phyloP scores from a whole-genome alignment of 2,888 invertebrate genomes.

The Mimachlamys varia region DNA sequence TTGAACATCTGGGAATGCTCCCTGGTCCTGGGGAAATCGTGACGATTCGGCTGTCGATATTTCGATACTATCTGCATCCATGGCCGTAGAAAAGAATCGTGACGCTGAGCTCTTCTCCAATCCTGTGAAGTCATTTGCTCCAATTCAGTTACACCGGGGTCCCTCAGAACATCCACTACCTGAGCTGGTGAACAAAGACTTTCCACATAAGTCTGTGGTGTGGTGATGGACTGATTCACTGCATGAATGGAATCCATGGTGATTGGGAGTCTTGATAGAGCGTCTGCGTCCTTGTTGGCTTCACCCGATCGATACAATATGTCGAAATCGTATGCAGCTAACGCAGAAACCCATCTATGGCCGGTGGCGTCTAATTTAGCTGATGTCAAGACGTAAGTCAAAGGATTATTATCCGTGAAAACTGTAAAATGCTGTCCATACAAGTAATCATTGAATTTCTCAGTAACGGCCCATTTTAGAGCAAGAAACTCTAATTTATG shows the following conservation, averaged over 20 bases:
- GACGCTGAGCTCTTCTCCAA: slow-evolving; percentile 13
- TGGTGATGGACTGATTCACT: background rate
- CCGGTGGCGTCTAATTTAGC: slow-evolving; percentile 7
- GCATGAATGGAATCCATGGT: background rate
- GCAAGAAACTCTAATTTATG: background rate
- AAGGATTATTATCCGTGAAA: background rate
- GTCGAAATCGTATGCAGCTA: background rate
- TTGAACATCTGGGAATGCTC: background rate
- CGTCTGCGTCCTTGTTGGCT: background rate
- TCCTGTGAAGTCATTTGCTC: background rate
- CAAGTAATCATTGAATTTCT: background rate
- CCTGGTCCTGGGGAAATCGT: background rate
- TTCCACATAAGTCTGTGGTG: background rate
- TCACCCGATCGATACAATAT: background rate
- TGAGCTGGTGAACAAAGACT: background rate
- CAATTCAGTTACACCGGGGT: background rate
- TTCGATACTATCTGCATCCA: slow-evolving; percentile 17
- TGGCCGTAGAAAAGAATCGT: background rate
- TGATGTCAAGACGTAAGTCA: background rate
- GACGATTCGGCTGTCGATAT: background rate
- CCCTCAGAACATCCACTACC: background rate
- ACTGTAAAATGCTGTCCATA: background rate
- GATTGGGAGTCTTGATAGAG: background rate
- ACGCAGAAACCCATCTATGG: slow-evolving; percentile 7
- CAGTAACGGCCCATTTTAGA: background rate